Evolutionary conservation across 2,888 invertebrate species (phyloP).

Genomic region (Limulus polyphemus): DNA sequence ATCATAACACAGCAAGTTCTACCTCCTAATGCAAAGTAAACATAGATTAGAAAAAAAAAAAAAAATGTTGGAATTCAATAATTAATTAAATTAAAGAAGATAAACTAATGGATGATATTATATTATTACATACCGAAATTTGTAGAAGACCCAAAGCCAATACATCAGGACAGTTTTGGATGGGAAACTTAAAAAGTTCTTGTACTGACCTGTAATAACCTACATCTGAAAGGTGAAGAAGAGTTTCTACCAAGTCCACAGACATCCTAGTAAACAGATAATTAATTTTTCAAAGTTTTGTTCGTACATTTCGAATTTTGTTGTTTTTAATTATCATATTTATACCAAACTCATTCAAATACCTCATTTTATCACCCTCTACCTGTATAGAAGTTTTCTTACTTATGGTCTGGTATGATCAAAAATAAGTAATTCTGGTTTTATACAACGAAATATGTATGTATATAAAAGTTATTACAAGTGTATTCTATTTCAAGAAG

Average conservation of each 20-base stretch:
- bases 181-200: slow-evolving; percentile 80
- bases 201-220: slow-evolving; percentile 69
- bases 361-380: slow-evolving; percentile 35
- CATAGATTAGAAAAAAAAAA: not conserved
- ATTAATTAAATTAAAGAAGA: not conserved
- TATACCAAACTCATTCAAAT: not conserved
- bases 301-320: too few relatives aligned
- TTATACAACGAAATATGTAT: too few relatives aligned
- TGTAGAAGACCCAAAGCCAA: slow-evolving; percentile 77
- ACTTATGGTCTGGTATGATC: too few relatives aligned
- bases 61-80: not conserved
- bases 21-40: not conserved
- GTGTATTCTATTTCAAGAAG: too few relatives aligned
- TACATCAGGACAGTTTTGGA: slow-evolving; percentile 88
- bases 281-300: not conserved
- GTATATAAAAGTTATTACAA: too few relatives aligned
- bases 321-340: too few relatives aligned
- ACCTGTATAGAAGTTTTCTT: too few relatives aligned
- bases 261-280: slow-evolving; percentile 48
- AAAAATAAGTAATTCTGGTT: too few relatives aligned
- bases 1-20: not conserved
- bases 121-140: slow-evolving; percentile 56
- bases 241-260: slow-evolving; percentile 72
- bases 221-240: slow-evolving; percentile 73
- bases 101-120: not conserved